Evolutionary conservation across 1,140 invertebrate species (phyloP), one percentile per base, ranked within the genome.

Genomic region (Pentalonia nigronervosa): DNA sequence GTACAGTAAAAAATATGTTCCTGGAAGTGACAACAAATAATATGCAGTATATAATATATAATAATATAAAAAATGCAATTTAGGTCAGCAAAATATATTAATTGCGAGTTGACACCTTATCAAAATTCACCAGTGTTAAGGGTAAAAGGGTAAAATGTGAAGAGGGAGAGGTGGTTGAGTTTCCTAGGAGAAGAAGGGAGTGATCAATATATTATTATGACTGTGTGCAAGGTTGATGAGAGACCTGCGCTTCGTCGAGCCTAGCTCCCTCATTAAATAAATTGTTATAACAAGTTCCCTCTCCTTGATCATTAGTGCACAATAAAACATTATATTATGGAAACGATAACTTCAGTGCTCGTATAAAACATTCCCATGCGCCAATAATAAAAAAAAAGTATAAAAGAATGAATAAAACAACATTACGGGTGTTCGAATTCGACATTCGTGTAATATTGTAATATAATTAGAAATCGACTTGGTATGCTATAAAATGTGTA

Each of bases 1-100:
- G 96, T 98, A 98, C 53, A 98, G 96, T 94, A 98, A 96, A 95
- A 98, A 98, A 95, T 98, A 98, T 6, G 98, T 98, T 94, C 98
- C 98, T 98, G 97, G 56, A 96, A 94, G 95, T 7, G 11, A 86
- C 23, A 86, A 14, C 45, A 41, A 86, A 45, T 45, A 25, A 41
- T 83, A 83, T 41, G 6, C 20, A 21, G 4, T 45, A 41, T 83
- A 83, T 7, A 83, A 7, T 36, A 36, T n/a, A 76, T 9, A 76
- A 76, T 41, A 20, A 21, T 48, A 47, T 47, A 21, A 87, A 48
- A 87, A 45, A 23, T 11, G 20, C 34, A 2, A 36, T 47, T 47
- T 30, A 47, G 41, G 25, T 47, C 86, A 53, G 53, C 7, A 34
- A 53, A 76, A 76, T n/a, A 76, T 76, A 76, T 76, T 89, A 34